Conservation (phyloP, 2,797 vertebrate genomes). For the Ibycter americanus region DNA sequence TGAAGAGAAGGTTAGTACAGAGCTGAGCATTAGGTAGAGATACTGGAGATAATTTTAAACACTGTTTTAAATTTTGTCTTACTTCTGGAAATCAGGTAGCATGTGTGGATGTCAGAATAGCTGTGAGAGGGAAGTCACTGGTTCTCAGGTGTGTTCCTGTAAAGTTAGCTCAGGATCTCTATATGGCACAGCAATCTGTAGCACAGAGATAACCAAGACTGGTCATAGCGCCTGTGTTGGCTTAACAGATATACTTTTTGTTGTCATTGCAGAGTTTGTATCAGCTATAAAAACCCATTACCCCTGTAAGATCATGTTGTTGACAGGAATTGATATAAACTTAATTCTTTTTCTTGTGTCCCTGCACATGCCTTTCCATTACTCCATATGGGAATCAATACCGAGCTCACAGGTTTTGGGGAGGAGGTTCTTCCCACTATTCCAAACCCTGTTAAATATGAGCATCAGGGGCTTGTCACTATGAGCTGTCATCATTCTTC, state of each 20-base stretch:
- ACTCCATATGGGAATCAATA: neutral
- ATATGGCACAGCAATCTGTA: neutral
- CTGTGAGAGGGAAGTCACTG: neutral
- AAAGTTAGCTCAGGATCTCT: neutral
- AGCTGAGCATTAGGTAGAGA: neutral
- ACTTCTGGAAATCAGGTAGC: neutral
- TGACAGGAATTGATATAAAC: neutral
- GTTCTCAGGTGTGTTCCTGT: neutral
- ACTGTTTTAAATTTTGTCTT: neutral
- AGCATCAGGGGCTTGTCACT: neutral
- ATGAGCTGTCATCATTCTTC: neutral
- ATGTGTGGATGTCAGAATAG: neutral
- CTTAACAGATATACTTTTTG: neutral
- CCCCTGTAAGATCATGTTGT: neutral
- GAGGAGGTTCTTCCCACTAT: neutral
- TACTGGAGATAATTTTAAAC: neutral
- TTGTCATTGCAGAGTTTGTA: neutral
- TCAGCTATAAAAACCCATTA: neutral
- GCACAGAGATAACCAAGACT: neutral
- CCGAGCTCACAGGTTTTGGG: neutral
- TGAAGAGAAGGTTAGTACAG: neutral
- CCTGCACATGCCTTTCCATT: neutral
- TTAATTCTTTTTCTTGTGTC: neutral
- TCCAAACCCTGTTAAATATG: conserved; percentile 3
- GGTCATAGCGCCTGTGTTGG: neutral